These are phyloP conservation scores for Cheilosia vernalis DNA, from an alignment of 2,888 invertebrate species.

Conservation along the genomic window DNA sequence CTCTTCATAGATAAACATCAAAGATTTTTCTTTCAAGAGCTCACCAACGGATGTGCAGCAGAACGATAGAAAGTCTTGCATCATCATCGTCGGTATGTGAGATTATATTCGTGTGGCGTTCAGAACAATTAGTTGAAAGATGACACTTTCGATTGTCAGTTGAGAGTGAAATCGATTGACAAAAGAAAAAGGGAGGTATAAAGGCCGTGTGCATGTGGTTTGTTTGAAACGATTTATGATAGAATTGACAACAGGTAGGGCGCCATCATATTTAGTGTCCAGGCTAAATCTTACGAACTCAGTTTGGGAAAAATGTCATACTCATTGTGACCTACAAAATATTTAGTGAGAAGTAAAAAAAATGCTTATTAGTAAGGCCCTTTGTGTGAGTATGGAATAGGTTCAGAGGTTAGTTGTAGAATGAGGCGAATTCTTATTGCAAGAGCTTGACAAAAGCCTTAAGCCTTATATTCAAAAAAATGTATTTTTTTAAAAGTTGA, in stretches of 20 bases:
- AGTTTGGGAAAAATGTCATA: no score
- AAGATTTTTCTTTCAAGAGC: neutral
- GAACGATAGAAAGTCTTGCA: constrained; percentile 21
- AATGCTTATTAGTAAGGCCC: no score
- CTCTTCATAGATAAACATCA: constrained; percentile 49
- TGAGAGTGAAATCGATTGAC: constrained; percentile 2
- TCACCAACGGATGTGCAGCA: neutral
- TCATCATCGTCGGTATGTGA: neutral
- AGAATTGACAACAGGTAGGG: neutral
- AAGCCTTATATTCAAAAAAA: no score
- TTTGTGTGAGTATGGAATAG: no score
- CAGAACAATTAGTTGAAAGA: constrained; percentile 18
- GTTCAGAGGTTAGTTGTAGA: no score
- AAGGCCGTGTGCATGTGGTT: neutral
- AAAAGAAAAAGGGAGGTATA: neutral
- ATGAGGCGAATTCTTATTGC: no score
- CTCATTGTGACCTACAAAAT: no score
- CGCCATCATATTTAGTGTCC: no score
- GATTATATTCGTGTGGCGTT: constrained; percentile 4
- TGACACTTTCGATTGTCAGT: constrained; percentile 25
- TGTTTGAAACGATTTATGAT: neutral
- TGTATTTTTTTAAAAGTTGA: no score
- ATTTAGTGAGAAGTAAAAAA: no score
- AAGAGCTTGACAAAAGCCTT: no score
- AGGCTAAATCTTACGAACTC: no score